Evolutionary conservation across 2,113 vertebrate species (phyloP), one percentile per base, ranked within the genome.

Genomic region (Oncorhynchus masou): DNA sequence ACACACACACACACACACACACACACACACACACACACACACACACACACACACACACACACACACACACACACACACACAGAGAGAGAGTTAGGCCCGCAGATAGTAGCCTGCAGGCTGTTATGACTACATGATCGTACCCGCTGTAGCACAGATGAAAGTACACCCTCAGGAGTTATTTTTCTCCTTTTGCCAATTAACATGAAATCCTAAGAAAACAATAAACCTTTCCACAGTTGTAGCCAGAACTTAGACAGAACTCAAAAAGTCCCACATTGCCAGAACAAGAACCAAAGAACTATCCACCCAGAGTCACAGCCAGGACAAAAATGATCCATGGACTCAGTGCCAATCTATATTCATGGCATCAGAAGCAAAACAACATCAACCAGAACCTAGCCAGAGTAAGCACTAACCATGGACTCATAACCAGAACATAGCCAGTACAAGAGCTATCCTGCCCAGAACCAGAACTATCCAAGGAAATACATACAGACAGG

Each of bases 91-190:
- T 19, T 60, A 77, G 69, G 80, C 83, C 72, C 75, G 27, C 71
- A 85, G 83, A 81, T 78, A 77, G 29, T 67, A 73, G 81, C 87
- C 89, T 90, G 85, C 80, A 87, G 89, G 90, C 89, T 92, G 86
- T 90, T 92, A 81, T 90, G 89, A 79, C 92, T 91, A 84, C 86
- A 75, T 86, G 85, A 91, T 87, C 81, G 54, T 89, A 91, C 88
- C 87, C 73, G 77, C 88, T 86, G 90, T 90, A 90, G 88, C 69
- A 80, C 80, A 93, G 91, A 93, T 92, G 88, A 93, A 93, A 93
- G 92, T 82, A 20, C 79, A 79, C 86, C 92, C 88, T 88, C 75
- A 87, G 90, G 91, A 87, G 39, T 45, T 45, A 39, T 78, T 87
- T 86, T 84, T 79, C 75, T 87, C 81, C 70, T 89, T 81, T 88